Conservation (phyloP, 2,113 vertebrate species). For the Balaenoptera acutorostrata region DNA sequence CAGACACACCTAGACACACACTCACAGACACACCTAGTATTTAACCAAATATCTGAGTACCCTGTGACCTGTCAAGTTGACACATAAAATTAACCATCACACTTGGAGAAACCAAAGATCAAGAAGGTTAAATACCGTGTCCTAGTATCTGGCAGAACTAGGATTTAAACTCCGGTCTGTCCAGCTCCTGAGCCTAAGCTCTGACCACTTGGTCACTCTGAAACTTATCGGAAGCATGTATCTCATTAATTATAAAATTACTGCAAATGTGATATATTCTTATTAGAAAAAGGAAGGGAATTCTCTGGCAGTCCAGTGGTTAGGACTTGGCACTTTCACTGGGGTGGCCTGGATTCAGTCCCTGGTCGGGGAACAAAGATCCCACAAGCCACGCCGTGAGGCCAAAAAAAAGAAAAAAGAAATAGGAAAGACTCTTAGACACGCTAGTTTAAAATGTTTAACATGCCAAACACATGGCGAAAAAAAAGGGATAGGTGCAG, state of each 20-base stretch:
- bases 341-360: background rate
- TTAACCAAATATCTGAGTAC: background rate
- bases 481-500: background rate
- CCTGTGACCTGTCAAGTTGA: background rate
- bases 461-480: background rate
- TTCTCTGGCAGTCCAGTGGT: background rate
- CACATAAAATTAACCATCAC: background rate
- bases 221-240: background rate
- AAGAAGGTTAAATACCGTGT: background rate
- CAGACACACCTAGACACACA: background rate
- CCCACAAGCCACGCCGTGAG: background rate
- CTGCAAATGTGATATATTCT: background rate
- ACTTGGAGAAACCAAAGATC: background rate
- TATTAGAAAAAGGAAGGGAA: background rate
- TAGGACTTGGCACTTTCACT: background rate
- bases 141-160: background rate
- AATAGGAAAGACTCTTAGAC: background rate
- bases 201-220: background rate
- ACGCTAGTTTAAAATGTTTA: background rate
- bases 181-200: background rate
- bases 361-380: background rate
- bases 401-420: background rate
- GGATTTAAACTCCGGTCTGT: background rate
- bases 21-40: background rate
- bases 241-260: slow-evolving; percentile 8